Conservation (phyloP, 2,797 vertebrate genomes). For the Alfaro cultratus region DNA sequence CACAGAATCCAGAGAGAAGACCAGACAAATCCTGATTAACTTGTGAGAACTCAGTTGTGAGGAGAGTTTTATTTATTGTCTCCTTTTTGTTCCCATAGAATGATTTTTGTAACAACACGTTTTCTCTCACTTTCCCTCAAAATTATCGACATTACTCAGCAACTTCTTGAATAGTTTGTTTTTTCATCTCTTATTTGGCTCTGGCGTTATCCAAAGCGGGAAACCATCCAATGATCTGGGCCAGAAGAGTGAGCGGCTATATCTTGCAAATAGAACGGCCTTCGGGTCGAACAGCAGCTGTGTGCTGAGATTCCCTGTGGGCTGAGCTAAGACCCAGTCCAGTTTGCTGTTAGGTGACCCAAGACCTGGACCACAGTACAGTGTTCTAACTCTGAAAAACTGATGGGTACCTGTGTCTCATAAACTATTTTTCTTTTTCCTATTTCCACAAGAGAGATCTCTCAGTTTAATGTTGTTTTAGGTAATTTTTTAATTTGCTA, state of each 20-base stretch:
- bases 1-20: background rate
- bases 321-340: background rate
- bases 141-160: background rate
- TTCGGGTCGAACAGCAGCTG: background rate
- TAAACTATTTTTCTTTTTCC: background rate
- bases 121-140: background rate
- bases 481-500: background rate
- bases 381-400: background rate
- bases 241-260: background rate
- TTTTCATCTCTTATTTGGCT: background rate
- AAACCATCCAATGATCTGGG: background rate
- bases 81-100: background rate
- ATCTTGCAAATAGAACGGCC: background rate
- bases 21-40: background rate
- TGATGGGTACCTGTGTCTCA: background rate
- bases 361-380: background rate
- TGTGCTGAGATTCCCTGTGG: background rate
- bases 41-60: background rate
- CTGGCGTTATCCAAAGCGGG: background rate
- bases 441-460: background rate
- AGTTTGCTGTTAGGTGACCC: background rate
- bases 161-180: background rate
- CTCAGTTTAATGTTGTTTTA: background rate
- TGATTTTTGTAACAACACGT: background rate
- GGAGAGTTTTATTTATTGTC: background rate